Conservation (phyloP, 2,113 vertebrate genomes). For the Alouatta palliata region DNA sequence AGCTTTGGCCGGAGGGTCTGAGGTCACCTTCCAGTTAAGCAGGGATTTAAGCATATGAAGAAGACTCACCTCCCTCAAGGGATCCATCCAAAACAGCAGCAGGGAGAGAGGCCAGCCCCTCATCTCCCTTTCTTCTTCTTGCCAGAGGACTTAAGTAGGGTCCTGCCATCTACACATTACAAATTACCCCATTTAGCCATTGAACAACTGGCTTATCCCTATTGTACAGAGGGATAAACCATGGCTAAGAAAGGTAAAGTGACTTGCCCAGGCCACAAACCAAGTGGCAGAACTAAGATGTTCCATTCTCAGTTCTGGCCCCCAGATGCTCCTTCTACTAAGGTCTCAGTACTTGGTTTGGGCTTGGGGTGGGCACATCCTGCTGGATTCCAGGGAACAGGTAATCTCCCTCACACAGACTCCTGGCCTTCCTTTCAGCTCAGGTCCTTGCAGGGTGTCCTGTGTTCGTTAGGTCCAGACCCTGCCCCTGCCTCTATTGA, state of each 20-base stretch:
- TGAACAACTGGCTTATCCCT: not conserved
- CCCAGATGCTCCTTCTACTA: not conserved
- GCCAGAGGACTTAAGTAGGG: not conserved
- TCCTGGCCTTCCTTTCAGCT: not conserved
- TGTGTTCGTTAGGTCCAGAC: not conserved
- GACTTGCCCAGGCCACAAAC: not conserved
- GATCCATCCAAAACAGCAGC: not conserved
- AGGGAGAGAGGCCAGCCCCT: not conserved
- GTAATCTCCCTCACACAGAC: not conserved
- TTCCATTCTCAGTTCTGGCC: not conserved
- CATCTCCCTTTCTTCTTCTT: not conserved
- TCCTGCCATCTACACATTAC: not conserved
- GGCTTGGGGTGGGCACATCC: not conserved
- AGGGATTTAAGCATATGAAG: not conserved
- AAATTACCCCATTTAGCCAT: not conserved
- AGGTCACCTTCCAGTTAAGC: slow-evolving; percentile 1
- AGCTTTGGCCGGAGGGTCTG: not conserved
- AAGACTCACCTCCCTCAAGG: slow-evolving; percentile 43
- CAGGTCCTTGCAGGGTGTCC: not conserved
- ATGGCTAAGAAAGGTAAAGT: slow-evolving; percentile 6
- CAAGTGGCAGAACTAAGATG: not conserved
- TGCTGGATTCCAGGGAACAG: not conserved
- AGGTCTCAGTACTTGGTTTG: not conserved
- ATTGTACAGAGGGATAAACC: not conserved
- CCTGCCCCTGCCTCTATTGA: not conserved